Percentiles rank a stretch among this genome's conserved stretches.
phyloP scores from a whole-genome alignment of 2,797 vertebrate genomes.

The Schizothorax lantsangensis region DNA sequence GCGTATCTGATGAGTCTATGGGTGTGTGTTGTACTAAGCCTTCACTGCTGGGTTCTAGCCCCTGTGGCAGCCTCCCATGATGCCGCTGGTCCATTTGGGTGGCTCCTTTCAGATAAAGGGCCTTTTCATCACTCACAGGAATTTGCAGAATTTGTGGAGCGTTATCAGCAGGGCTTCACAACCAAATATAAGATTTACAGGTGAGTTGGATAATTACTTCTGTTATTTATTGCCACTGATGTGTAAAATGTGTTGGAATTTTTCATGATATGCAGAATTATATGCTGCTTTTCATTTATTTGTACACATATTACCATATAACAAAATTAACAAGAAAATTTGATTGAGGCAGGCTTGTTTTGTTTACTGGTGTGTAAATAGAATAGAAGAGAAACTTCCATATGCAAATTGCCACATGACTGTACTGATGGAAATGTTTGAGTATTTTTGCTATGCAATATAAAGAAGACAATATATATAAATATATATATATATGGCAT shows the following conservation, averaged over 20 bases:
- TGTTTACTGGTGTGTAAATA: background rate
- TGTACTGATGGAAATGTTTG: background rate
- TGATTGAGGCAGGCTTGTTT: background rate
- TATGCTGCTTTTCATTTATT: background rate
- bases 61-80: constrained; percentile 87
- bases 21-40: constrained; percentile 93
- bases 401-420: background rate
- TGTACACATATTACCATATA: background rate
- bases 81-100: constrained; percentile 90
- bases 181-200: constrained; percentile 99
- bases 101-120: constrained; percentile 98
- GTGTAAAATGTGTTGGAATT: background rate
- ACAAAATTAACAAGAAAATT: background rate
- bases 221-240: background rate
- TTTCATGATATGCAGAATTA: background rate
- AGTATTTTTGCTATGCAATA: background rate
- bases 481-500: background rate
- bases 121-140: constrained; percentile 96
- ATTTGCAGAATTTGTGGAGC: constrained; percentile 96
- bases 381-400: background rate
- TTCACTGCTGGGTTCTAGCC: constrained; percentile 85
- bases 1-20: constrained; percentile 98
- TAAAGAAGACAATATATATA: background rate
- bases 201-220: constrained; percentile 74
- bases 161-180: constrained; percentile 96